phyloP scores from a whole-genome alignment of 2,113 vertebrate species.

The Cynocephalus volans region DNA sequence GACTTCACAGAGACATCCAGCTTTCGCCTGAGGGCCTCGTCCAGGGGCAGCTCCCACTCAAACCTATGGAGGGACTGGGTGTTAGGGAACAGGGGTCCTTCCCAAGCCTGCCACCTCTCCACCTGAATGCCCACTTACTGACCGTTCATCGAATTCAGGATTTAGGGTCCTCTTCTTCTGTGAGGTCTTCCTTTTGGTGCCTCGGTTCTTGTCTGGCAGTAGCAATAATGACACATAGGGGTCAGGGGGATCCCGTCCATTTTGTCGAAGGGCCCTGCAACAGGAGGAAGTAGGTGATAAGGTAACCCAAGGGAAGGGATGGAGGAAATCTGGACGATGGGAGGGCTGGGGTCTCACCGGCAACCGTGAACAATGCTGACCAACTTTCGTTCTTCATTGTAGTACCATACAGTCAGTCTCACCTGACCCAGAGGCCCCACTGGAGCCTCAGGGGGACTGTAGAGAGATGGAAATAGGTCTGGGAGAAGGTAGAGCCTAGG shows the following conservation, averaged over 20 bases:
- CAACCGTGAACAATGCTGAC: slow-evolving; percentile 92
- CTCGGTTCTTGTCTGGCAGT: slow-evolving; percentile 93
- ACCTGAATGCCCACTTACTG: slow-evolving; percentile 76
- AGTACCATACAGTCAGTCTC: slow-evolving; percentile 92
- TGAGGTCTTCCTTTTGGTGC: slow-evolving; percentile 93
- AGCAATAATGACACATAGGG: slow-evolving; percentile 94
- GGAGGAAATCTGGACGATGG: accelerated
- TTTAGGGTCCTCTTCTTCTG: slow-evolving; percentile 94
- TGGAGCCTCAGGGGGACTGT: slow-evolving; percentile 53
- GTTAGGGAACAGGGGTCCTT: background rate
- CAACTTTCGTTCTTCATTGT: slow-evolving; percentile 92
- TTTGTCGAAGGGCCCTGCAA: slow-evolving; percentile 90
- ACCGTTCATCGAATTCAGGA: slow-evolving; percentile 96
- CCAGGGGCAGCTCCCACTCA: slow-evolving; percentile 94
- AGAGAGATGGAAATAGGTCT: background rate
- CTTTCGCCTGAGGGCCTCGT: slow-evolving; percentile 91
- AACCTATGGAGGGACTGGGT: slow-evolving; percentile 87
- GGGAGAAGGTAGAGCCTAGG: background rate
- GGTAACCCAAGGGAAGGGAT: accelerated
- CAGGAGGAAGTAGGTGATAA: background rate
- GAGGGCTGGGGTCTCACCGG: slow-evolving; percentile 88
- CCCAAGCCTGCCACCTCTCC: accelerated
- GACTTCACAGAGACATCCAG: slow-evolving; percentile 95
- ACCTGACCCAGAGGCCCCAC: slow-evolving; percentile 89
- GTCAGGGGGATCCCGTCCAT: slow-evolving; percentile 93